Percentiles rank a stretch among this genome's conserved stretches.
phyloP scores from a whole-genome alignment of 2,888 invertebrate species.

The Congeria kusceri region DNA sequence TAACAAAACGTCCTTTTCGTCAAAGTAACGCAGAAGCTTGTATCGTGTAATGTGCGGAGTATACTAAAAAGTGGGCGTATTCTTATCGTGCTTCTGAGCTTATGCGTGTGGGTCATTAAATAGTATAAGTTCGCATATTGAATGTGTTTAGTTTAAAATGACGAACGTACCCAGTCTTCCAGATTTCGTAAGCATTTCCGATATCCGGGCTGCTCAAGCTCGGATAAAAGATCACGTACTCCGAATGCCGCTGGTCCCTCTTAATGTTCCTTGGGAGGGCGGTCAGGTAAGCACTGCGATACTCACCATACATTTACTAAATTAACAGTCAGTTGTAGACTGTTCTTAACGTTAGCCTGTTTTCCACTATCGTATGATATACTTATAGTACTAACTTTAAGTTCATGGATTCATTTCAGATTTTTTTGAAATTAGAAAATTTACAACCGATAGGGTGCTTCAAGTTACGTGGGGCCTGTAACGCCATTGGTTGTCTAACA shows the following conservation, averaged over 20 bases:
- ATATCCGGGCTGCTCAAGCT: slow-evolving; percentile 66
- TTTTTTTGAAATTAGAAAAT: slow-evolving; percentile 83
- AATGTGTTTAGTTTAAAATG: no score
- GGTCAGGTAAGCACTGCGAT: slow-evolving; percentile 57
- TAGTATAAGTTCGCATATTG: no score
- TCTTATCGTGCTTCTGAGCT: no score
- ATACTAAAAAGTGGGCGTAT: no score
- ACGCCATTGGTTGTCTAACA: slow-evolving; percentile 74
- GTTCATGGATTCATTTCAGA: no score
- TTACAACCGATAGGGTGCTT: slow-evolving; percentile 83
- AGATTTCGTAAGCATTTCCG: slow-evolving; percentile 50
- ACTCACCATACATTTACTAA: no score
- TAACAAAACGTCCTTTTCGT: background rate
- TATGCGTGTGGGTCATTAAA: no score
- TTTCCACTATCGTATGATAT: no score
- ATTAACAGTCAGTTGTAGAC: no score
- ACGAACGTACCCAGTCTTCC: slow-evolving; percentile 8
- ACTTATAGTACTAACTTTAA: no score
- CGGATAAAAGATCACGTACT: slow-evolving; percentile 63
- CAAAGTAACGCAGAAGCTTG: background rate
- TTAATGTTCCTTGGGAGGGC: slow-evolving; percentile 62
- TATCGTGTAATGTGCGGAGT: background rate
- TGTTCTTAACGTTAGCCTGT: no score
- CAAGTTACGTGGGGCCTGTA: slow-evolving; percentile 81
- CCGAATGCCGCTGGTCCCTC: slow-evolving; percentile 71